Conservation (phyloP, 2,113 vertebrate genomes). For the Zosterops borbonicus region DNA sequence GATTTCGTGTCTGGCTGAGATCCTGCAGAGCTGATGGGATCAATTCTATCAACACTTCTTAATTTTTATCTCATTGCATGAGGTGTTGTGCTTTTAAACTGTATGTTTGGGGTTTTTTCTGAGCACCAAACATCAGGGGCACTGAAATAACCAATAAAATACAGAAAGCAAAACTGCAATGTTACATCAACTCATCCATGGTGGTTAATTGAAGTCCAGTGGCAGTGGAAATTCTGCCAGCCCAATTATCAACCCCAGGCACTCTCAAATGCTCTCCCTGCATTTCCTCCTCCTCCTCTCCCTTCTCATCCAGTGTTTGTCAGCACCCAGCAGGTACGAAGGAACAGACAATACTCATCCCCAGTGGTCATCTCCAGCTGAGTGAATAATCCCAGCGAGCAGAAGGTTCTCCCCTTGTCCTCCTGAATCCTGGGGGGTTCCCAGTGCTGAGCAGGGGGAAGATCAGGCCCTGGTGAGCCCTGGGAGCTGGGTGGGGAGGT, state of each 20-base stretch:
- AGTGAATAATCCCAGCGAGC: neutral
- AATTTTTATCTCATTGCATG: neutral
- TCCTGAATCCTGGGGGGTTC: neutral
- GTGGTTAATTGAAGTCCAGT: neutral
- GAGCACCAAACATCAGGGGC: neutral
- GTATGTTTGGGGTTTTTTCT: neutral
- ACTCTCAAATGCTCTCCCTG: neutral
- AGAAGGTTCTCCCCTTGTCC: neutral
- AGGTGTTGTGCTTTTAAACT: neutral
- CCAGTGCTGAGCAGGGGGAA: neutral
- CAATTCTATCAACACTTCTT: neutral
- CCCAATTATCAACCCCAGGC: neutral
- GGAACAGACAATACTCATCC: neutral
- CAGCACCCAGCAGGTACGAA: neutral
- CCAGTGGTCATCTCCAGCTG: neutral
- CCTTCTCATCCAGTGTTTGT: neutral
- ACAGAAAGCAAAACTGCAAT: neutral
- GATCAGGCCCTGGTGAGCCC: neutral
- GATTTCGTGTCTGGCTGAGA: neutral
- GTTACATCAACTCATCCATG: neutral
- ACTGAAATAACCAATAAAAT: neutral
- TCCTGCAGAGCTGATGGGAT: neutral
- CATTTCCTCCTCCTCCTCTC: neutral
- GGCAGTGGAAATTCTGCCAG: neutral
- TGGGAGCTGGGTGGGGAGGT: neutral